Percentiles rank a stretch among this genome's conserved stretches.
These are phyloP conservation scores for Pavo muticus DNA, from an alignment of 2,113 vertebrate species.

Conservation along the genomic window DNA sequence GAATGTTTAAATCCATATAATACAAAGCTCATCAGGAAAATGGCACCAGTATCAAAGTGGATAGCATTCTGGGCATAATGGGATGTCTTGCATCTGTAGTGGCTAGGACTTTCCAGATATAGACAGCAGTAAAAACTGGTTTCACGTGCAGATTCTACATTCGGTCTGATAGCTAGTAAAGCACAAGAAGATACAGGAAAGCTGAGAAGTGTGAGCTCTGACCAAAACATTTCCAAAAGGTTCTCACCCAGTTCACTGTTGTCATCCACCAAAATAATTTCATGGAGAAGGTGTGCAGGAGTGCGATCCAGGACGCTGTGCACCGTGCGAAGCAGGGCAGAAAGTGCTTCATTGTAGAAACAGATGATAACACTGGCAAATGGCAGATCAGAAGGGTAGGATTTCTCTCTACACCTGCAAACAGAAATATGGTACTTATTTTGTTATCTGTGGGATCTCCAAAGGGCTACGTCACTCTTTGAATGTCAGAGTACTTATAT, in stretches of 20 bases:
- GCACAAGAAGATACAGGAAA: neutral
- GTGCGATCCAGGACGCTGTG: conserved; percentile 93
- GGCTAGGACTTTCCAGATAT: neutral
- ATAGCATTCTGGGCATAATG: neutral
- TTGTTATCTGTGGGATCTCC: neutral
- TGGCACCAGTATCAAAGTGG: neutral
- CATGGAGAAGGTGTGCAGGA: conserved; percentile 86
- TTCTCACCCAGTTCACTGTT: conserved; percentile 89
- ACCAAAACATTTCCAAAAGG: fast-evolving
- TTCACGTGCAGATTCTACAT: neutral
- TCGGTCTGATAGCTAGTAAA: neutral
- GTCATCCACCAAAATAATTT: conserved; percentile 95
- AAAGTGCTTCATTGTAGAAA: conserved; percentile 97
- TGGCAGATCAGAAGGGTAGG: conserved; percentile 84
- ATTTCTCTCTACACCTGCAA: conserved; percentile 85
- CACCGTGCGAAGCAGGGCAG: conserved; percentile 91
- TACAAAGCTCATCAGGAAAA: neutral
- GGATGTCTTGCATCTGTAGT: neutral
- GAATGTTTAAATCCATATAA: neutral
- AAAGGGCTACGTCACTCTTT: neutral
- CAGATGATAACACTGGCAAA: conserved; percentile 92
- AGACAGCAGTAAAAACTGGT: neutral
- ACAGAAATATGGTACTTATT: neutral
- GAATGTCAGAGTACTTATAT: neutral
- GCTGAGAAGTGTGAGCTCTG: neutral